Conservation (phyloP, 2,797 vertebrate species). For the Pseudotriccus pelzelni region DNA sequence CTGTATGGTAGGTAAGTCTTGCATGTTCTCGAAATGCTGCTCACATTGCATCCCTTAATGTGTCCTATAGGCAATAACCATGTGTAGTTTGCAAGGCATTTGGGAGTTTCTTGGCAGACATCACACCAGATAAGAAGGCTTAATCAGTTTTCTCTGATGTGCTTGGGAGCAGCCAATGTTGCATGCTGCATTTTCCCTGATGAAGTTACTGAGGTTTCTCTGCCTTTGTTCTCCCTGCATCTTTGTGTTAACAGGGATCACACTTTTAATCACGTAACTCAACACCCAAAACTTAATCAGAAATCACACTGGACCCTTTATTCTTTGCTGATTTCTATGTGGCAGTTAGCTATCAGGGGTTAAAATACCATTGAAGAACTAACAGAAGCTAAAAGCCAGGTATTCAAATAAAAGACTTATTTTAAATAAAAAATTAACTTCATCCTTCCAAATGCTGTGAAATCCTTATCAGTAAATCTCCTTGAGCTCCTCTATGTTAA, state of each 20-base stretch:
- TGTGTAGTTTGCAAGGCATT: not conserved
- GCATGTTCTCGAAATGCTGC: not conserved
- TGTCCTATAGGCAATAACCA: not conserved
- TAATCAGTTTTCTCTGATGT: not conserved
- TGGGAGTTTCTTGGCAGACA: not conserved
- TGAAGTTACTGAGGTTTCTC: not conserved
- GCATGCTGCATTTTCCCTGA: not conserved
- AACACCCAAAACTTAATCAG: not conserved
- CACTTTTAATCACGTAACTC: not conserved
- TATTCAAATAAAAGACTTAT: conserved; percentile 24
- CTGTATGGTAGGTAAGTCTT: not conserved
- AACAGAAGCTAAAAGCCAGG: conserved; percentile 1
- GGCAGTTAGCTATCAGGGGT: not conserved
- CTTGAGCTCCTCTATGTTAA: conserved; percentile 20
- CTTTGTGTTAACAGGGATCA: not conserved
- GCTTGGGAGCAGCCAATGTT: not conserved
- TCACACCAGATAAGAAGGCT: not conserved
- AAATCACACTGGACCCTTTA: not conserved
- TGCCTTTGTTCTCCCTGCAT: not conserved
- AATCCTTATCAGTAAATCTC: conserved; percentile 52
- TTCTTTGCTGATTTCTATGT: not conserved
- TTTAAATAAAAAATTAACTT: conserved; percentile 24
- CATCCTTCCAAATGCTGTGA: conserved; percentile 18
- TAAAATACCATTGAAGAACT: conserved; percentile 9
- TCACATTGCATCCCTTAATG: not conserved